Conservation (phyloP, 1,140 invertebrate genomes). For the Euschistus heros region DNA sequence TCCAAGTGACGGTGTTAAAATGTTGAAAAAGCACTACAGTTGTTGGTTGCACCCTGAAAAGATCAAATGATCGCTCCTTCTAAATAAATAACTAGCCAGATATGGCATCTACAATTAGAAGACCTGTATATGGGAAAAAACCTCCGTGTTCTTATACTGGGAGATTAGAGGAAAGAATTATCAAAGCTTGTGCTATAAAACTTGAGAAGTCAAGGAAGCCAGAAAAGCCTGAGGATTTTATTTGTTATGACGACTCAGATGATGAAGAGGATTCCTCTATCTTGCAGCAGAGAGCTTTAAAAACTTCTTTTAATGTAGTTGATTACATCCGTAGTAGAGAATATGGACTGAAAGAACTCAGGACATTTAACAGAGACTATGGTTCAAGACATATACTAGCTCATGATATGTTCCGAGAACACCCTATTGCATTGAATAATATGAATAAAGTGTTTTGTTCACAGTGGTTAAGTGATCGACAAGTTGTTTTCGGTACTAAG, state of each 20-base stretch:
- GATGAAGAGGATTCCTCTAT: constrained; percentile 70
- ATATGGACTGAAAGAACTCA: constrained; percentile 54
- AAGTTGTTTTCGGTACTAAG: constrained; percentile 92
- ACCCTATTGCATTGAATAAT: constrained; percentile 63
- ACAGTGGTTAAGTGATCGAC: constrained; percentile 87
- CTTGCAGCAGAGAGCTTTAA: constrained; percentile 55
- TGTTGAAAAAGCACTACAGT: no score
- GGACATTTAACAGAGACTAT: constrained; percentile 63
- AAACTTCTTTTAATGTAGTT: constrained; percentile 73
- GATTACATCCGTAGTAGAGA: constrained; percentile 71
- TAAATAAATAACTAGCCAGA: no score
- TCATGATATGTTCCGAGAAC: constrained; percentile 78
- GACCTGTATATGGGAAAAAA: constrained; percentile 49
- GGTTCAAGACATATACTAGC: constrained; percentile 75
- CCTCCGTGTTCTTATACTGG: constrained; percentile 57
- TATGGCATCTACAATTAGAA: constrained; percentile 46
- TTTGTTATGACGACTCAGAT: constrained; percentile 74
- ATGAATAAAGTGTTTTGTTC: constrained; percentile 96
- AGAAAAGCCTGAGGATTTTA: constrained; percentile 79
- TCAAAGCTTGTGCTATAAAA: constrained; percentile 49
- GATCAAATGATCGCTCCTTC: no score
- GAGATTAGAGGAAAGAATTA: constrained; percentile 59
- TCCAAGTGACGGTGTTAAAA: no score
- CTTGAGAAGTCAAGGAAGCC: constrained; percentile 61
- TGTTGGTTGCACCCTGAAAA: no score